Evolutionary conservation across 2,797 vertebrate genomes (phyloP).

Genomic region (Tarsius wallacei): DNA sequence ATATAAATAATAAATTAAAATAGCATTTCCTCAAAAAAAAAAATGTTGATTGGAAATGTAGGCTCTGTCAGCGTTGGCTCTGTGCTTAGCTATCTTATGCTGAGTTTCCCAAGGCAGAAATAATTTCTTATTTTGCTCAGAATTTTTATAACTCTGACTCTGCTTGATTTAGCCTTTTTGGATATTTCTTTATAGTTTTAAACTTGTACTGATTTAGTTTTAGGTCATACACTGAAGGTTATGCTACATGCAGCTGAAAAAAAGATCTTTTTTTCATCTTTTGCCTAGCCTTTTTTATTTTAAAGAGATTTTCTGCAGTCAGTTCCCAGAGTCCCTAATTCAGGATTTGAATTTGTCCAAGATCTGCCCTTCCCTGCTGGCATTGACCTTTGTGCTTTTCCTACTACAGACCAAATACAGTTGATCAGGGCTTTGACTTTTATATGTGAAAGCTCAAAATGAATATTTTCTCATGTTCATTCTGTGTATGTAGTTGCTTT

Average conservation of each 20-base stretch:
- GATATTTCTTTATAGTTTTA: constrained; percentile 65
- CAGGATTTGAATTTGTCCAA: constrained; percentile 27
- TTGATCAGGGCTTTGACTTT: constrained; percentile 36
- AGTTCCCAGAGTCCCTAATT: not conserved
- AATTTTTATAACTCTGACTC: constrained; percentile 72
- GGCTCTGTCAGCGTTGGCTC: not conserved
- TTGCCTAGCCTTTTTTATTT: constrained; percentile 58
- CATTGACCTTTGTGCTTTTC: not conserved
- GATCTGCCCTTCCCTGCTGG: not conserved
- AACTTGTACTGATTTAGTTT: constrained; percentile 70
- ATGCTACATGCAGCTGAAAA: constrained; percentile 42
- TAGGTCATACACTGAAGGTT: constrained; percentile 72
- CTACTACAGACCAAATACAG: not conserved
- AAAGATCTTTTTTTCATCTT: constrained; percentile 47
- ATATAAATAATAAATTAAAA: constrained; percentile 70
- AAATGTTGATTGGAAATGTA: constrained; percentile 44
- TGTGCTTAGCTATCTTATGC: constrained; percentile 18
- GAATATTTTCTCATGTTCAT: constrained; percentile 32
- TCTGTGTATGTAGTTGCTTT: not conserved
- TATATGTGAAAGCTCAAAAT: constrained; percentile 8
- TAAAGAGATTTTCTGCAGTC: constrained; percentile 56
- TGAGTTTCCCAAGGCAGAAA: constrained; percentile 66
- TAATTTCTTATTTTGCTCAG: constrained; percentile 66
- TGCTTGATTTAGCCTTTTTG: constrained; percentile 67
- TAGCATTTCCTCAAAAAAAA: constrained; percentile 44